A percentile compares a stretch with the other conserved stretches of the same genome.
These are phyloP conservation scores for Turdus rufiventris DNA, from an alignment of 2,113 vertebrate species.

Conservation along the genomic window DNA sequence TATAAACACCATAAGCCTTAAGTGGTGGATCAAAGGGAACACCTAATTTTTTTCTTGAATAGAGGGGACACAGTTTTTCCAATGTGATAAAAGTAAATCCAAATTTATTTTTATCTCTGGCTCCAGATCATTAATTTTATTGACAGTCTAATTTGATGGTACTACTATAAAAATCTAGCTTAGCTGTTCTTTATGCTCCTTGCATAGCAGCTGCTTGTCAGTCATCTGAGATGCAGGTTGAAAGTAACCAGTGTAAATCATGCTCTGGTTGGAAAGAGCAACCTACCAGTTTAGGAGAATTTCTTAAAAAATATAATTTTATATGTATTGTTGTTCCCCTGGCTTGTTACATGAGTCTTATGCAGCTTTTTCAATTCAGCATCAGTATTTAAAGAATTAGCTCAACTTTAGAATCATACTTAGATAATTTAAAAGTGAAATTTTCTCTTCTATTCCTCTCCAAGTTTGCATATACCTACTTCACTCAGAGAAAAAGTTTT, in stretches of 20 bases:
- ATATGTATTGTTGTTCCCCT: accelerated
- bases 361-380: neutral
- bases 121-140: neutral
- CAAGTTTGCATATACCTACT: neutral
- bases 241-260: neutral
- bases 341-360: neutral
- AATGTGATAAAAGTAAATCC: neutral
- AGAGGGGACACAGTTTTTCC: neutral
- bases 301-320: neutral
- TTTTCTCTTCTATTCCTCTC: neutral
- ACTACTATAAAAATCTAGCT: neutral
- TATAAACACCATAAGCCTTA: neutral
- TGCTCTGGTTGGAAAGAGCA: neutral
- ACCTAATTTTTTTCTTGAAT: neutral
- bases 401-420: neutral
- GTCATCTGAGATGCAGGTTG: neutral
- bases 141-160: neutral
- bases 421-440: neutral
- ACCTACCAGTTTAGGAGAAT: neutral
- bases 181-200: neutral
- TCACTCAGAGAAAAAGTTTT: neutral
- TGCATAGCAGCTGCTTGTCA: neutral
- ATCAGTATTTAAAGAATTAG: neutral
- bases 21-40: neutral
- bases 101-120: neutral